Percentiles rank a stretch among this genome's conserved stretches.
Conservation (phyloP, 2,113 vertebrate genomes). For the Cichladusa arquata region DNA sequence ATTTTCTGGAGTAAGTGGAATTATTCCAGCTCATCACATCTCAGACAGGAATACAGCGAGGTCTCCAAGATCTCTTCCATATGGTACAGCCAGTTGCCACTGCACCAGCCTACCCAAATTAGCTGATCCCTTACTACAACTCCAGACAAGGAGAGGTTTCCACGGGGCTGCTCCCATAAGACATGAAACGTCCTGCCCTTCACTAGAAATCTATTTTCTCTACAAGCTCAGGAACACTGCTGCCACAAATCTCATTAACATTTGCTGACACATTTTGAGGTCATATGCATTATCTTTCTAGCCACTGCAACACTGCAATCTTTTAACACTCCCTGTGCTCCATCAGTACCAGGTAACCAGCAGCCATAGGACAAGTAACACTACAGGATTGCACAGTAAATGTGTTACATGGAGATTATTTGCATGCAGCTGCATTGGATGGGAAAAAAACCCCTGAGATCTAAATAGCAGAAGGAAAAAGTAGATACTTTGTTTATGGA, state of each 20-base stretch:
- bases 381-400: not conserved
- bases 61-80: not conserved
- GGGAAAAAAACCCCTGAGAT: not conserved
- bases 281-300: not conserved
- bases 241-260: conserved; percentile 19
- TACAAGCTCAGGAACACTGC: not conserved
- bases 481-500: not conserved
- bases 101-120: not conserved
- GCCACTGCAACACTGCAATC: not conserved
- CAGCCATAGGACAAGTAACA: not conserved
- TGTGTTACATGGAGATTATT: conserved; percentile 32
- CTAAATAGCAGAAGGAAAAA: not conserved
- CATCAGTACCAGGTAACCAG: conserved; percentile 23
- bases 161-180: not conserved
- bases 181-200: not conserved
- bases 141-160: not conserved
- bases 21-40: not conserved
- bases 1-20: not conserved
- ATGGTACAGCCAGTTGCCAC: not conserved
- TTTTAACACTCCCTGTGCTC: not conserved
- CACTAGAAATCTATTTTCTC: not conserved
- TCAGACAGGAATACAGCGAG: not conserved
- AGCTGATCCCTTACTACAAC: not conserved
- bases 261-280: not conserved
- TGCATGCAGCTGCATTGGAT: not conserved